These are phyloP conservation scores for Pelvicachromis taeniatus DNA, from an alignment of 2,113 vertebrate genomes.

Conservation along the genomic window DNA sequence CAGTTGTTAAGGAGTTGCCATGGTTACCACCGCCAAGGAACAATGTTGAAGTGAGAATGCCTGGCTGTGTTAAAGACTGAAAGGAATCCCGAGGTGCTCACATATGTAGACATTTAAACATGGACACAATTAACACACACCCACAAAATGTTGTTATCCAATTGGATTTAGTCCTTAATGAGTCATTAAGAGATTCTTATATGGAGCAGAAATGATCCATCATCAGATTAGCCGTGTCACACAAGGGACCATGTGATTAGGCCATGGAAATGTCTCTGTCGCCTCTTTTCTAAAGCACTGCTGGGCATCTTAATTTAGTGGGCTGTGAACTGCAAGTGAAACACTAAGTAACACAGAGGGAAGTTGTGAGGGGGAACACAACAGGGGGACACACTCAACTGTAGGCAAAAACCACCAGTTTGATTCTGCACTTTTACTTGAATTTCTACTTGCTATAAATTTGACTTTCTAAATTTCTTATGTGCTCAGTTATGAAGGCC, in stretches of 20 bases:
- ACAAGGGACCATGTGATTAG: constrained; percentile 8
- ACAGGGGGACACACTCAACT: not conserved
- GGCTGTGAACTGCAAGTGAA: constrained; percentile 42
- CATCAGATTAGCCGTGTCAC: constrained; percentile 5
- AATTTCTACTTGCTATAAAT: not conserved
- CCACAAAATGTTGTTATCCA: not conserved
- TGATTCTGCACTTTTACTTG: not conserved
- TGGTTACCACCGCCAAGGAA: constrained; percentile 61
- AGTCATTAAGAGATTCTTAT: not conserved
- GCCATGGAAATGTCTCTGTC: constrained; percentile 34
- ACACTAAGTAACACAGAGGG: not conserved
- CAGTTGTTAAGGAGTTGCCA: constrained; percentile 67
- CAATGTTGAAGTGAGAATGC: constrained; percentile 53
- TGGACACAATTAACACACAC: not conserved
- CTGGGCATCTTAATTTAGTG: constrained; percentile 54
- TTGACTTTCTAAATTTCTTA: not conserved
- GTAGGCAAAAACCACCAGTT: not conserved
- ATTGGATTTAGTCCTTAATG: not conserved
- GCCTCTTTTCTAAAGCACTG: constrained; percentile 50
- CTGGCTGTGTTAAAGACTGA: constrained; percentile 30
- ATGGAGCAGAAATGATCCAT: not conserved
- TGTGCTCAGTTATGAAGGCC: constrained; percentile 5
- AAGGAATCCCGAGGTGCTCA: constrained; percentile 27
- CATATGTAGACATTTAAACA: not conserved
- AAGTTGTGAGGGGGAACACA: not conserved